Conservation (phyloP, 2,113 vertebrate species). For the Heptranchias perlo region DNA sequence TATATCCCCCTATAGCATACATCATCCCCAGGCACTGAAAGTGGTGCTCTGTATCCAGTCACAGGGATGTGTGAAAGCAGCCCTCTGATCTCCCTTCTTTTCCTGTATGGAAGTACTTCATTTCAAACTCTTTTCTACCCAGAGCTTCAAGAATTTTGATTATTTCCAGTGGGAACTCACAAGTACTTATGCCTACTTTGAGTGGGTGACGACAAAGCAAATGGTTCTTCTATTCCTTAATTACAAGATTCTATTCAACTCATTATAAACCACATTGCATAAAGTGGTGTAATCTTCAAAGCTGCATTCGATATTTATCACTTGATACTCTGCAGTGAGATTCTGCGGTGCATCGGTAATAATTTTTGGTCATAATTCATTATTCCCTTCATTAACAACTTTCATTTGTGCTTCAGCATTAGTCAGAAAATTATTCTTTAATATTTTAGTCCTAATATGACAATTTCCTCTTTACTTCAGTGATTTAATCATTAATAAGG, state of each 20-base stretch:
- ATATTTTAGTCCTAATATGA: background rate
- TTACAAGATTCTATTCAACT: background rate
- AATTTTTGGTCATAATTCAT: background rate
- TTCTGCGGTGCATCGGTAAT: background rate
- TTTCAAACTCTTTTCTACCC: background rate
- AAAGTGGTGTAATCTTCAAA: background rate
- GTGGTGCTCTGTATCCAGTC: background rate
- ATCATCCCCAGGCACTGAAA: background rate
- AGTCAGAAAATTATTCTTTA: conserved; percentile 1
- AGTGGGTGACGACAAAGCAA: background rate
- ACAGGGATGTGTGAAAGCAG: background rate
- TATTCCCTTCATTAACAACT: background rate
- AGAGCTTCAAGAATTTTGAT: background rate
- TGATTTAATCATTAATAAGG: background rate
- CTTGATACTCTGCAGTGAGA: background rate
- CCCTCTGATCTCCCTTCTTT: background rate
- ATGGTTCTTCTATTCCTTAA: background rate
- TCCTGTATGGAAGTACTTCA: background rate
- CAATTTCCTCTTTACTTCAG: background rate
- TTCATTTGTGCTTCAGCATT: background rate
- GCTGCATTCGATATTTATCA: background rate
- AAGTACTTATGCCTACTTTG: background rate
- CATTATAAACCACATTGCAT: background rate
- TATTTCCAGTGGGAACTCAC: background rate
- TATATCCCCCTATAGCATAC: background rate